Evolutionary conservation across 92 coral and sea anemone species (phyloP), one percentile per base, ranked within the genome.

Genomic region (Palythoa grandiflora): DNA sequence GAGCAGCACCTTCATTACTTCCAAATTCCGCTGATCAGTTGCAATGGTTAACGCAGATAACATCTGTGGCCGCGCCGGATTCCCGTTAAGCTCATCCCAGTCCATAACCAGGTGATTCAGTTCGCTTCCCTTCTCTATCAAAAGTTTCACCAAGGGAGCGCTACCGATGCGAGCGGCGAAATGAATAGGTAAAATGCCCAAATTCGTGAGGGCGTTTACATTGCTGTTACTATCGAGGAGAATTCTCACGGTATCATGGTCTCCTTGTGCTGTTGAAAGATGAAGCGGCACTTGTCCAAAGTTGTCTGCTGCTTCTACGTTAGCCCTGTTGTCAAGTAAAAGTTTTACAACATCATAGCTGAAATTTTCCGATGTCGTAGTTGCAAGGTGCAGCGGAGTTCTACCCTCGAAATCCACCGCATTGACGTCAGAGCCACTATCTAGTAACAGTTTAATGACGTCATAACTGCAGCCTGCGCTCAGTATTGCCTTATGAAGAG

Each of bases 221-320:
- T 61, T 68, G 59, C 84, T 61, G 14, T 37, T 53, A 55, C 55
- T 61, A 60, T 60, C 84, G 38, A 80, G 84, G 84, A 80, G 73
- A 40, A 61, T 47, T 61, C 20, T 80, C 10, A 60, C 55, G 12
- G 73, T 60, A 53, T 39, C 57, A 20, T 38, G 54, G 73, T 80
- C 54, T 80, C 73, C 73, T 16, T 61, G 72, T 61, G 73, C 73
- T 1, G 73, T 47, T 28, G 84, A 71, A 15, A 16, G 48, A 47
- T 80, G 84, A 17, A 80, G 53, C 66, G 84, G 84, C 20, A 38
- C 12, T 16, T 80, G 84, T 19, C 84, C 73, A 80, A 80, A n/a
- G 39, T 57, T 80, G 48, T 80, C 84, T 19, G 5, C 73, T 61
- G 84, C 84, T 61, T 40, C 59, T 9, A 38, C 54, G 52, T 80